Base-by-base conservation (phyloP, 2,797 vertebrate species). In the Meriones psammophilus region DNA sequence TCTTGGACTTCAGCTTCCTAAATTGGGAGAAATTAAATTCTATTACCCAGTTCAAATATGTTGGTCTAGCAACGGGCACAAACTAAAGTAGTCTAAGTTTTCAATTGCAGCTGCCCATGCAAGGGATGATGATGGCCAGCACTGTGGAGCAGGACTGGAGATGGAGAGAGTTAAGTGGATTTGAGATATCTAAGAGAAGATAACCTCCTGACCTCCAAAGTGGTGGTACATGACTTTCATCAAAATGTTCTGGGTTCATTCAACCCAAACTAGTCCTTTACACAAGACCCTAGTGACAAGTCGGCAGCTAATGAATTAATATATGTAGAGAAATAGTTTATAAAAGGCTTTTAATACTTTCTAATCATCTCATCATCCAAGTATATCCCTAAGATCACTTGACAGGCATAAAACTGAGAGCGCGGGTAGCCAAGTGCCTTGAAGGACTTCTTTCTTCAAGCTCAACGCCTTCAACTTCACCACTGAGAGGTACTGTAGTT, bases 401-500 rank as follows among this genome's bases (percentile, higher is more conserved):
- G 56, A 36, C 81, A 77, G 64, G 74, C 42, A 78, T 62, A 60
- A 94, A 78, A 88, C 18, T 78, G 62, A 36, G 30, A 92, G 87
- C 73, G 69, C 39, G 33, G 18, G 1, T 17, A 74, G 36, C 3
- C 60, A 73, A 30, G 50, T 58, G 60, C 18, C 20, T 74, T 42
- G 74, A 20, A 83, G 0, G 26, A 22, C n/a, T 73, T 15, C 79
- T 81, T 88, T 88, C 74, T 39, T 88, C 46, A 73, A 42, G 62
- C 12, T 50, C 56, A 28, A 56, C n/a, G n/a, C 0, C 12, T 12
- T 64, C n/a, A 81, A 62, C n/a, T 92, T 28, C 14, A 24, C 36
- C 22, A 18, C 28, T 33, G 33, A 78, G 33, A 42, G 6, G 33
- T 54, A 85, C 0, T 13, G 26, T 6, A 26, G 42, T 13, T 54